Base-by-base conservation (phyloP, 2,797 vertebrate genomes). In the Acanthopagrus latus region DNA sequence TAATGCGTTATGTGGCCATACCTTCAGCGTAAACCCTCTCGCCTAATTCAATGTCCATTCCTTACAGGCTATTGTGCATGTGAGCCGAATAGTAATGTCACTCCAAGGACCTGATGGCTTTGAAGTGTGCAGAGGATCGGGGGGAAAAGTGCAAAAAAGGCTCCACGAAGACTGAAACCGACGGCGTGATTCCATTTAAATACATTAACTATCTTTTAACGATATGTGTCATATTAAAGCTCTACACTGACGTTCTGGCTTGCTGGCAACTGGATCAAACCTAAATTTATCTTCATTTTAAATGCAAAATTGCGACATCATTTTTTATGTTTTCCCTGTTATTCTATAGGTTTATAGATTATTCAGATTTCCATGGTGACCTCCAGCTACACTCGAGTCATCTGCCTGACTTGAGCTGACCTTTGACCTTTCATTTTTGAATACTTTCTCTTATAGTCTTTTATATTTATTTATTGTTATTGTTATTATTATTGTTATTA, bases 41-140 rank as follows among this genome's bases (percentile, higher is more conserved):
- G 81, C 76, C 82, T 92, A 91, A 92, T 90, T 92, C 90, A 92
- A 83, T 82, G 80, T 63, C 78, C 71, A 89, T 90, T 88, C 90
- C 90, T 93, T 91, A 89, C 74, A 89, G 89, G 85, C 78, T 87
- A 77, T 85, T 83, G 87, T 78, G 72, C 80, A 76, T 71, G 86
- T 87, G 91, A 82, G 78, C 73, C 64, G 93, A 94, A 95, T 93
- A 91, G 74, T 90, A 88, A 95, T 89, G 47, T 73, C 10, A 75
- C 77, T 83, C 76, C 33, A 78, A 83, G 65, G 82, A 70, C 71
- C 73, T 66, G 84, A 83, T 78, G 81, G 86, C 88, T 92, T 89
- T 91, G 90, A 93, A 91, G 80, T 89, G 70, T 55, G 54, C 74
- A 62, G 64, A 75, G 67, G 65, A 74, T 33, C 33, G 65, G 81